These are phyloP conservation scores for Gobiocypris rarus DNA, from an alignment of 2,113 vertebrate genomes.

Conservation along the genomic window DNA sequence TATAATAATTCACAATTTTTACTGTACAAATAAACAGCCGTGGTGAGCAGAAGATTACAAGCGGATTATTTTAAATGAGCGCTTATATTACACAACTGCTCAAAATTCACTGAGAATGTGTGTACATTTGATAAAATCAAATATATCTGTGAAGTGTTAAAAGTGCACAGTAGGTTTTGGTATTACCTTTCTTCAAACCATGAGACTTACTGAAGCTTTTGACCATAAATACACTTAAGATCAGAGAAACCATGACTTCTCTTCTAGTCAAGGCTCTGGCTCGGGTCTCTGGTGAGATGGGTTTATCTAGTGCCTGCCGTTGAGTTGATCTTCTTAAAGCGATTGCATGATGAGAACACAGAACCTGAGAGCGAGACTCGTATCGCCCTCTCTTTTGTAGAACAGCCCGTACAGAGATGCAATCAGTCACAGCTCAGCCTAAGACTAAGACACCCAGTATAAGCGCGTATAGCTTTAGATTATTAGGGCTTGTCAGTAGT, in stretches of 20 bases:
- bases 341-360: constrained; percentile 49
- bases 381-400: constrained; percentile 52
- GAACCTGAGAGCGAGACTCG: constrained; percentile 47
- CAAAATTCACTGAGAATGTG: too few species aligned
- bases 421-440: constrained; percentile 53
- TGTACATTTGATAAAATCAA: neutral
- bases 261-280: constrained; percentile 8
- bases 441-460: constrained; percentile 44
- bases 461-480: constrained; percentile 13
- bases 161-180: neutral
- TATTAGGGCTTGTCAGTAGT: neutral
- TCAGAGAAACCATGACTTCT: neutral
- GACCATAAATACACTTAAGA: neutral
- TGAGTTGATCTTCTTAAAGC: constrained; percentile 56
- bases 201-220: neutral
- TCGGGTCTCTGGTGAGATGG: constrained; percentile 19
- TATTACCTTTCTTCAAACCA: neutral
- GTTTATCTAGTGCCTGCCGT: constrained; percentile 47
- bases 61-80: too few species aligned
- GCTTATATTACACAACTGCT: too few species aligned
- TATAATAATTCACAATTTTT: too few species aligned
- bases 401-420: constrained; percentile 33
- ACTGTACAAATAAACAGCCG: too few species aligned
- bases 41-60: too few species aligned
- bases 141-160: neutral